Conservation (phyloP, 2,888 invertebrate species). For the Tachystola acroxantha region DNA sequence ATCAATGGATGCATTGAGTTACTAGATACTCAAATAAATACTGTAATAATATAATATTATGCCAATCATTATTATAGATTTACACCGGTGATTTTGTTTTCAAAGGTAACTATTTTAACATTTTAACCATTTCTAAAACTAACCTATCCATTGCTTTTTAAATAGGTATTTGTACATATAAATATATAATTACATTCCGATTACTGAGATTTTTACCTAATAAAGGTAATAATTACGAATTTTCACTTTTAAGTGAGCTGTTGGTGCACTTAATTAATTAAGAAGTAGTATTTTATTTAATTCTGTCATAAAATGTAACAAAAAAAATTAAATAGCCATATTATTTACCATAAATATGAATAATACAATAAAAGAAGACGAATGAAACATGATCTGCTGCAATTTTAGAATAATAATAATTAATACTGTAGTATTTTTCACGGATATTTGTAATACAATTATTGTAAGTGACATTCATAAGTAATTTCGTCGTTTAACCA, state of each 20-base stretch:
- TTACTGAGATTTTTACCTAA: conserved; percentile 32
- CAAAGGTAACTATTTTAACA: no score
- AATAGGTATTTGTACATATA: conserved; percentile 43
- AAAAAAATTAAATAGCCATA: conserved; percentile 52
- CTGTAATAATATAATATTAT: no score
- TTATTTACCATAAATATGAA: conserved; percentile 39
- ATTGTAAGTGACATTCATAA: conserved; percentile 11
- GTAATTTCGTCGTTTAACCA: no score
- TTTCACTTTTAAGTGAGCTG: conserved; percentile 33
- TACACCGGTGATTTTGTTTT: no score
- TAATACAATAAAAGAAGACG: conserved; percentile 10
- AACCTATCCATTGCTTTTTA: conserved; percentile 40
- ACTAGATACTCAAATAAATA: no score
- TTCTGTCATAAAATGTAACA: conserved; percentile 14
- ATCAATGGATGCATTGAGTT: no score
- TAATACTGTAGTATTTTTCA: conserved; percentile 1
- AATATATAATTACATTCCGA: no score
- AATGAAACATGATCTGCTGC: conserved; percentile 19
- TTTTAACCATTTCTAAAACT: conserved; percentile 36
- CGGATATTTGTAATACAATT: neutral
- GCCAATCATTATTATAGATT: no score
- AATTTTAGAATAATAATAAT: conserved; percentile 3
- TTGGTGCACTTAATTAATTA: conserved; percentile 36
- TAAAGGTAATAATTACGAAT: conserved; percentile 14
- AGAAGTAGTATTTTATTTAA: conserved; percentile 2